phyloP scores from a whole-genome alignment of 2,888 invertebrate genomes.

The Tinea pellionella region DNA sequence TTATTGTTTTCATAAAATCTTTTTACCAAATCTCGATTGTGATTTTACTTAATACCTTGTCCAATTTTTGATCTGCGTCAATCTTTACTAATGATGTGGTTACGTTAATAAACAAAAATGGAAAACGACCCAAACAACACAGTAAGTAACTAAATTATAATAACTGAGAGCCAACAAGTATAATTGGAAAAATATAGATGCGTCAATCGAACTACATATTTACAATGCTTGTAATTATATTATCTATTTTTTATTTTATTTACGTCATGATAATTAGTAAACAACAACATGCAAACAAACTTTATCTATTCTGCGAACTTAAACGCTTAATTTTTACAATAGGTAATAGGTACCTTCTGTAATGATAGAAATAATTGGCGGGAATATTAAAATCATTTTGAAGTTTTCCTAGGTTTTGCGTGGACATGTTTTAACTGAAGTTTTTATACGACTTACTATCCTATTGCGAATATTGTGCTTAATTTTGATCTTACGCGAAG shows the following conservation, averaged over 20 bases:
- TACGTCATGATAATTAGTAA: background rate
- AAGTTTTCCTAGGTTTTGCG: too few relatives aligned
- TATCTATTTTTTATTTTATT: background rate
- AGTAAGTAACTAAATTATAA: slow-evolving; percentile 40
- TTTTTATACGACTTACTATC: too few relatives aligned
- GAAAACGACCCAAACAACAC: slow-evolving; percentile 66
- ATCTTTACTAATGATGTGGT: slow-evolving; percentile 56
- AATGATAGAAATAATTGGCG: too few relatives aligned
- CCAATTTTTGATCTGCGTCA: slow-evolving; percentile 27
- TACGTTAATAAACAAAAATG: slow-evolving; percentile 49
- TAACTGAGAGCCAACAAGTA: background rate
- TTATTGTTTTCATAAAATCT: slow-evolving; percentile 59
- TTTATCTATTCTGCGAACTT: too few relatives aligned
- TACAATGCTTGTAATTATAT: background rate
- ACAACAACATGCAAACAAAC: background rate
- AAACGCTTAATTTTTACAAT: too few relatives aligned
- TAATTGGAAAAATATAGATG: background rate
- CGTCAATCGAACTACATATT: background rate
- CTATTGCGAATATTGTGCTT: too few relatives aligned
- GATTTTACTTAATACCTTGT: slow-evolving; percentile 45
- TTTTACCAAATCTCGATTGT: slow-evolving; percentile 62
- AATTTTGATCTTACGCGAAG: too few relatives aligned
- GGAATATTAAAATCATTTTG: too few relatives aligned
- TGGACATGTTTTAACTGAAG: too few relatives aligned
- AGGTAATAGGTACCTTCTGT: too few relatives aligned